Evolutionary conservation across 2,888 invertebrate species (phyloP), one percentile per base, ranked within the genome.

Genomic region (Drosophila maculinotata): DNA sequence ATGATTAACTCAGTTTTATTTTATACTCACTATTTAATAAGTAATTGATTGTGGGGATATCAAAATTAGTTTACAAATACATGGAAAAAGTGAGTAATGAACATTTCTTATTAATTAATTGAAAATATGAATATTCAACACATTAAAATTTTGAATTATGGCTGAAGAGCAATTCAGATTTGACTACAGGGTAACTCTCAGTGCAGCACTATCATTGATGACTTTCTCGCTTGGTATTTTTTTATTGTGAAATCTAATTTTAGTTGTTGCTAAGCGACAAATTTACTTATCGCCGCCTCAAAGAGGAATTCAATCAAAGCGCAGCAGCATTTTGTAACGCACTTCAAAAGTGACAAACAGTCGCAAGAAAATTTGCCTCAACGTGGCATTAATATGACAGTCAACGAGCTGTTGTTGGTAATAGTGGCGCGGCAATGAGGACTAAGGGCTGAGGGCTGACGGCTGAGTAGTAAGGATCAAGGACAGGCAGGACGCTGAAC

Each of bases 331-430:
- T 45, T 30, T 23, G 5, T 17, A 41, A 41, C 12, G 28, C 60
- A 52, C 48, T 59, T 64, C 59, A 52, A 53, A 48, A 53, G 56
- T 45, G 76, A 45, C 72, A 76, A 76, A 66, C 62, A 62, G 66
- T 49, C 36, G 39, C 51, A 25, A 23, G 15, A 38, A 62, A 53
- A 56, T 49, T 52, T 36, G 51, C 52, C 41, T 49, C 42, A 59
- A 41, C 17, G 41, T 59, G 72, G 68, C 74, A 39, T 60, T 75
- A 76, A 75, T 75, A 47, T 68, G 73, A 70, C 75, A 78, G 38
- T 15, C 66, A 52, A 72, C 57, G 47, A 41, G 48, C 42, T 69
- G 62, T 30, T 52, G 23, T 17, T 33, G 36, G 17, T 14, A 28
- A 25, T 60, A 36, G 6, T 36, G 44, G 39, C 15, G 7, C 23